Evolutionary conservation across 1,140 invertebrate genomes (phyloP).

Genomic region (Drosophila funebris): DNA sequence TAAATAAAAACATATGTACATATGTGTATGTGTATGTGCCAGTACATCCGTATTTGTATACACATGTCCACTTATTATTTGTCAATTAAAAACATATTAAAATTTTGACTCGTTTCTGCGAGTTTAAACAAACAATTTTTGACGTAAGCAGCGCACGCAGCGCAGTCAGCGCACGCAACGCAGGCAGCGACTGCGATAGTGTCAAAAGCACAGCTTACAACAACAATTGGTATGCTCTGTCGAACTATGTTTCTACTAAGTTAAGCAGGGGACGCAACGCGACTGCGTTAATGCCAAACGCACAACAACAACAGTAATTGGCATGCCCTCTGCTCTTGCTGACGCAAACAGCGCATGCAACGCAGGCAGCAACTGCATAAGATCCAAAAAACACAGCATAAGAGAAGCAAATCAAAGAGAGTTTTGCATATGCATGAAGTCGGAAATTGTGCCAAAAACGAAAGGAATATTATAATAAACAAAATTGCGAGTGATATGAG

Average conservation of each 20-base stretch:
- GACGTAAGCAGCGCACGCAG: neutral
- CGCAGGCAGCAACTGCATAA: neutral
- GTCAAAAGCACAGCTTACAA: neutral
- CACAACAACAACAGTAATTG: too few relatives aligned
- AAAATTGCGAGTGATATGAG: neutral
- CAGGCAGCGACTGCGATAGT: neutral
- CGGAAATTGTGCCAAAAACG: neutral
- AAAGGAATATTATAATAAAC: too few relatives aligned
- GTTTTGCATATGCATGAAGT: neutral
- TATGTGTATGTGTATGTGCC: neutral
- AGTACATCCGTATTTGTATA: neutral
- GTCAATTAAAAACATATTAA: conserved; percentile 56
- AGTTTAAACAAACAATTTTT: neutral
- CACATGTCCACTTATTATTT: conserved; percentile 10
- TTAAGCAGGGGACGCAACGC: too few relatives aligned
- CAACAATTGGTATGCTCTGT: neutral
- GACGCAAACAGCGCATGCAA: neutral
- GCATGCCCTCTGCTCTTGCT: too few relatives aligned
- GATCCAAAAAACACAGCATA: neutral
- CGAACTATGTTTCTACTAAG: too few relatives aligned
- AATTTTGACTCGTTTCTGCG: conserved; percentile 12
- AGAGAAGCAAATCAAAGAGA: neutral
- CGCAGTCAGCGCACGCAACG: neutral
- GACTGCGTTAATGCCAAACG: too few relatives aligned
- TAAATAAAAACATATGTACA: neutral